Evolutionary conservation across 2,797 vertebrate genomes (phyloP).

Genomic region (Zonotrichia albicollis): DNA sequence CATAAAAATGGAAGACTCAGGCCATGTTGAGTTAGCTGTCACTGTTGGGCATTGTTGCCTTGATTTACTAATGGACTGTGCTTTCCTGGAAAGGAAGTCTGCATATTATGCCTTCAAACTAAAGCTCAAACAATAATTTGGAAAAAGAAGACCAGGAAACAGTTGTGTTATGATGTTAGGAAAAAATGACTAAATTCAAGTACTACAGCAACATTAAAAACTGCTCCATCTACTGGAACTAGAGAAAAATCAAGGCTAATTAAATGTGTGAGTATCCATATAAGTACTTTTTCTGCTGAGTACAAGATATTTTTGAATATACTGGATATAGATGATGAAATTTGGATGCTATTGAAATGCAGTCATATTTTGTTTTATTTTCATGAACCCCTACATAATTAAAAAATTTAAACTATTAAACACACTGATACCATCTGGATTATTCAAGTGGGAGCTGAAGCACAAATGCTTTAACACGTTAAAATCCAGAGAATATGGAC

Average conservation of each 20-base stretch:
- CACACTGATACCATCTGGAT: background rate
- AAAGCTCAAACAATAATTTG: conserved; percentile 26
- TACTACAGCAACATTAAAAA: conserved; percentile 52
- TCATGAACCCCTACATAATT: background rate
- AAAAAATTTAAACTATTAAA: background rate
- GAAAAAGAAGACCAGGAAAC: background rate
- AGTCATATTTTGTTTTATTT: background rate
- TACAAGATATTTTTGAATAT: background rate
- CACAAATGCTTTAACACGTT: background rate
- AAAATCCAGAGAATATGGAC: background rate
- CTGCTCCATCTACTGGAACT: conserved; percentile 61
- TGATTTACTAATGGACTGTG: conserved; percentile 39
- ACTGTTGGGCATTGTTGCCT: background rate
- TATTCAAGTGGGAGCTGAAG: background rate
- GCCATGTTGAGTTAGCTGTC: conserved; percentile 4
- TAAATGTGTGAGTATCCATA: background rate
- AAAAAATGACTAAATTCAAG: background rate
- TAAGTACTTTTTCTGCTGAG: background rate
- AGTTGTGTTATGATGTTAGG: background rate
- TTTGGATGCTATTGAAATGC: background rate
- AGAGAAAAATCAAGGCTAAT: conserved; percentile 33
- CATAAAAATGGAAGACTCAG: conserved; percentile 36
- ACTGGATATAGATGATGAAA: background rate
- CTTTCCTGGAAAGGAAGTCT: conserved; percentile 7
- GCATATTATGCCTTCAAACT: conserved; percentile 24